Percentiles rank a stretch among this genome's conserved stretches.
These are phyloP conservation scores for Elegia similella DNA, from an alignment of 2,888 invertebrate species.

Conservation along the genomic window DNA sequence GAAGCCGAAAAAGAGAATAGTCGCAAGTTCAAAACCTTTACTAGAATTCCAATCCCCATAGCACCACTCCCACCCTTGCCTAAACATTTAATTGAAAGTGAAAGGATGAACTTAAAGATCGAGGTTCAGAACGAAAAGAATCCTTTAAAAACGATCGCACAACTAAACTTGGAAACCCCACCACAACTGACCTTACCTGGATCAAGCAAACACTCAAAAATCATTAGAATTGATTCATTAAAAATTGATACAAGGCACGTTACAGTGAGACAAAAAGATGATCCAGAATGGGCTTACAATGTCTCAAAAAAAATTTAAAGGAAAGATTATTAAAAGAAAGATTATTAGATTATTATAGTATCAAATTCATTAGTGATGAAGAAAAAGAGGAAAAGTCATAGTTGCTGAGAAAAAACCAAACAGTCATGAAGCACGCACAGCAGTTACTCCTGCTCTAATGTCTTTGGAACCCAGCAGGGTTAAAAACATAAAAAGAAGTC, in stretches of 20 bases:
- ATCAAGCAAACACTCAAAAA: constrained; percentile 25
- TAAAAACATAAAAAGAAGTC: constrained; percentile 63
- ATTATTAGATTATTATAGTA: too few relatives aligned
- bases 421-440: constrained; percentile 28
- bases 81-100: constrained; percentile 39
- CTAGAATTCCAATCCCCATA: constrained; percentile 58
- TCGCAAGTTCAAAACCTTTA: constrained; percentile 28
- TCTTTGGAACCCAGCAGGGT: constrained; percentile 43
- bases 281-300: constrained; percentile 46
- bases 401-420: constrained; percentile 29
- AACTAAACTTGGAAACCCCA: constrained; percentile 31
- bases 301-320: constrained; percentile 46
- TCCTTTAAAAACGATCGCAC: constrained; percentile 43
- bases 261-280: constrained; percentile 41
- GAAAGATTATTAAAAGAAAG: too few relatives aligned
- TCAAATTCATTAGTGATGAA: constrained; percentile 43
- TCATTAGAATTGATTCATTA: constrained; percentile 14
- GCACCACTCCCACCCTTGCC: constrained; percentile 54
- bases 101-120: constrained; percentile 20
- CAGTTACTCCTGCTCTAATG: constrained; percentile 48
- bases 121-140: constrained; percentile 29
- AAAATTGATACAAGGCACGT: constrained; percentile 45
- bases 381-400: constrained; percentile 31
- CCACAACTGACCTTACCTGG: constrained; percentile 27
- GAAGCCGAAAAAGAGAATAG: constrained; percentile 55